Evolutionary conservation across 1,140 invertebrate species (phyloP).

Genomic region (Habropoda laboriosa): DNA sequence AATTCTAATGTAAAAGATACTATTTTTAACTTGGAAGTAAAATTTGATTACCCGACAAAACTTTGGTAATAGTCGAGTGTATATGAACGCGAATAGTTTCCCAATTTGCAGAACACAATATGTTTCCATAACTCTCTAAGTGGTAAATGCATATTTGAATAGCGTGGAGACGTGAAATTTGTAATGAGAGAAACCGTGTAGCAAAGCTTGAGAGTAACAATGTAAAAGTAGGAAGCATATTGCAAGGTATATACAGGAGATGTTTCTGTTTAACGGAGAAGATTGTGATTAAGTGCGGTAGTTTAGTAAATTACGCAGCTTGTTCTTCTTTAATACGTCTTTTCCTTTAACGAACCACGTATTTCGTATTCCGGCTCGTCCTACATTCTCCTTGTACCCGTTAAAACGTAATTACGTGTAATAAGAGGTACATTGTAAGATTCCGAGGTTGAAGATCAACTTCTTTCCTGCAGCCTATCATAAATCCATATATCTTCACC

Average conservation of each 20-base stretch:
- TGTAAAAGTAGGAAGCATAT: not conserved
- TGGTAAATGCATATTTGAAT: too few species aligned
- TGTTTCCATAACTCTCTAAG: too few species aligned
- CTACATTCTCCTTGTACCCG: not conserved
- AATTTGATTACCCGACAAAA: too few species aligned
- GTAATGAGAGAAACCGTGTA: not conserved
- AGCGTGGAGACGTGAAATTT: too few species aligned
- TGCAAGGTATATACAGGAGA: not conserved
- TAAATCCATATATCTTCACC: not conserved
- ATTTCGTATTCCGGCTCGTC: not conserved
- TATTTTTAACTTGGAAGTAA: too few species aligned
- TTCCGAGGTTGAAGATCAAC: not conserved
- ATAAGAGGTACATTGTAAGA: not conserved
- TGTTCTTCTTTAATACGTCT: not conserved
- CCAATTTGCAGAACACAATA: too few species aligned
- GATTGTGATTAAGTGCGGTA: not conserved
- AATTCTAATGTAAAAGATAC: too few species aligned
- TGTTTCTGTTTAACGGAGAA: not conserved
- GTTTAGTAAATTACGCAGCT: not conserved
- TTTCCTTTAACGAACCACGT: not conserved
- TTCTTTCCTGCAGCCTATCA: not conserved
- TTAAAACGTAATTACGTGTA: conserved; percentile 7
- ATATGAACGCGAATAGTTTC: too few species aligned
- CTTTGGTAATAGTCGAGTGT: too few species aligned
- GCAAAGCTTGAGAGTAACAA: not conserved